phyloP scores from a whole-genome alignment of 2,113 vertebrate genomes.

The Tretioscincus oriximinensis region DNA sequence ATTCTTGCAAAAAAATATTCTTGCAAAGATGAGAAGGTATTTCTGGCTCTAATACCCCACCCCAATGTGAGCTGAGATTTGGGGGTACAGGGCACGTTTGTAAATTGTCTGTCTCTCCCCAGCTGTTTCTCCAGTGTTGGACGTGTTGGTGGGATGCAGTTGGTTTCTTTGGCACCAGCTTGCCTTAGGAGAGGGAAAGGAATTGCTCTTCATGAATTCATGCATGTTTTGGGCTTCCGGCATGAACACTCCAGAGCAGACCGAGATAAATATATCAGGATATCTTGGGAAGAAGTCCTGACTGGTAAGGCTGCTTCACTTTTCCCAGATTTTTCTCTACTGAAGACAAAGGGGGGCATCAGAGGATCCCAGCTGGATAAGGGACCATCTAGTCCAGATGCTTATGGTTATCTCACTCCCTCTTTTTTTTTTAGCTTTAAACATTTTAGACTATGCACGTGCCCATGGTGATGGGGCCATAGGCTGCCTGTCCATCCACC shows the following conservation, averaged over 20 bases:
- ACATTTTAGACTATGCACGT: too few relatives aligned
- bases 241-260: conserved; percentile 79
- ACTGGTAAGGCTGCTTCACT: conserved; percentile 48
- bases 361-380: too few relatives aligned
- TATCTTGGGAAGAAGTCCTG: conserved; percentile 66
- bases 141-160: conserved; percentile 66
- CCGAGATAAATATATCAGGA: conserved; percentile 62
- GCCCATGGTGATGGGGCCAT: too few relatives aligned
- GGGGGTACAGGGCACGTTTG: too few relatives aligned
- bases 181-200: conserved; percentile 67
- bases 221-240: conserved; percentile 78
- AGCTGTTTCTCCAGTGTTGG: conserved; percentile 80
- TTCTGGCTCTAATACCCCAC: too few relatives aligned
- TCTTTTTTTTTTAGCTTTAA: too few relatives aligned
- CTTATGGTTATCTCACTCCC: too few relatives aligned
- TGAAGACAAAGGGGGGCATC: too few relatives aligned
- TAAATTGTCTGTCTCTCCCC: not conserved
- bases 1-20: too few relatives aligned
- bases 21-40: not conserved
- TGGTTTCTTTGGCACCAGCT: conserved; percentile 51
- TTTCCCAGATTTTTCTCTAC: not conserved
- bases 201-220: conserved; percentile 76
- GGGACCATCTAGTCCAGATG: too few relatives aligned
- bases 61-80: not conserved
- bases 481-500: too few relatives aligned